Base-by-base conservation (phyloP, 1,140 invertebrate species). In the Sycophila sp. region DNA sequence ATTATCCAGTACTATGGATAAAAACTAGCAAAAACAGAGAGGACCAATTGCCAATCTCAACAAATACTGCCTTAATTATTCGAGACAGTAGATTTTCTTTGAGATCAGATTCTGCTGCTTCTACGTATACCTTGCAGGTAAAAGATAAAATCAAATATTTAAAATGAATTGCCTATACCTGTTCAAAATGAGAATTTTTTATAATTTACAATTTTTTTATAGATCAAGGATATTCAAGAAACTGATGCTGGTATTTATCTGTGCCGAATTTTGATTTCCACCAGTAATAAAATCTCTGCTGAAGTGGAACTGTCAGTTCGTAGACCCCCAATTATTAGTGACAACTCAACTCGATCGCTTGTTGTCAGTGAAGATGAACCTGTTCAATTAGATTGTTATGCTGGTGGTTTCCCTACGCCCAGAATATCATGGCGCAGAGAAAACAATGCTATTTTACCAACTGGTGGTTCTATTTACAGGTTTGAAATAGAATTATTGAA, bases 181-280 rank as follows among this genome's bases (percentile, higher is more conserved):
- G 30, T 56, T n/a, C n/a, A n/a, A n/a, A n/a, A n/a, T n/a, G n/a
- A n/a, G n/a, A n/a, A n/a, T n/a, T n/a, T n/a, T 30, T 13, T 13
- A 38, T 34, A 24, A 6, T 10, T 32, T 55, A 24, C 10, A 60
- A 34, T 1, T n/a, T 34, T 42, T 34, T 28, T 45, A 13, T 17
- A 94, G 91, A 93, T 97, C n/a, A 96, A 95, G 85, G 95, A 97
- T 79, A 95, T 97, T 59, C 95, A 97, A 88, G 96, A 98, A 85
- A 96, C 94, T 0, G 96, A 98, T 83, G 94, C 94, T 0, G 96
- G 94, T 24, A 90, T 88, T 74, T 97, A 97, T 81, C 90, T 92
- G 63, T 98, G 96, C 77, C 93, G 96, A 84, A 92, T 97, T 24
- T 82, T 96, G 6, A 92, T 96, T 62, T 91, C 93, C 0, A 81